Conservation (phyloP, 2,113 vertebrate species). For the Trogon melanurus region DNA sequence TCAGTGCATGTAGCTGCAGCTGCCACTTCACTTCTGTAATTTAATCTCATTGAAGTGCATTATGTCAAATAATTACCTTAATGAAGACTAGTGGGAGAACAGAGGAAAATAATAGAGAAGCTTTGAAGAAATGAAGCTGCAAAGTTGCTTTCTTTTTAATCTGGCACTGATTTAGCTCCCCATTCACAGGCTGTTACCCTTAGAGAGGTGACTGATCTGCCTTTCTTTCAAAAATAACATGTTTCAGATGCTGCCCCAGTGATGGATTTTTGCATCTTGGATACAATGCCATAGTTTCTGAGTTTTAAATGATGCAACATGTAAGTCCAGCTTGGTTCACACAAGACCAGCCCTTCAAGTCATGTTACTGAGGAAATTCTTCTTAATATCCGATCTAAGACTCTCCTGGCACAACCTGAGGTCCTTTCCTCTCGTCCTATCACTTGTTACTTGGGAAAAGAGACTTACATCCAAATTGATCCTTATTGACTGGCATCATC, state of each 20-base stretch:
- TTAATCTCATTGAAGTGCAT: conserved; percentile 32
- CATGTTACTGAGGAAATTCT: not conserved
- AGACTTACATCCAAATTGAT: rapidly evolving
- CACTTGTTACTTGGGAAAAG: not conserved
- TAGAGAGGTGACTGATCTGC: not conserved
- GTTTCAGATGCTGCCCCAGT: not conserved
- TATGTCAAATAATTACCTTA: conserved; percentile 41
- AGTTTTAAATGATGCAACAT: not conserved
- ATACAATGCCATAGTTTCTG: not conserved
- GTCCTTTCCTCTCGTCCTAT: not conserved
- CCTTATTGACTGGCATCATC: not conserved
- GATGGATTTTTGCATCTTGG: not conserved
- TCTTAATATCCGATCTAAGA: not conserved
- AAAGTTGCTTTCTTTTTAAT: not conserved
- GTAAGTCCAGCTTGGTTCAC: not conserved
- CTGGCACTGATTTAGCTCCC: not conserved
- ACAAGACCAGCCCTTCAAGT: not conserved
- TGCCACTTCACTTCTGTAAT: conserved; percentile 8
- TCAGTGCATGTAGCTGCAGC: not conserved
- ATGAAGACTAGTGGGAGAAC: conserved; percentile 9
- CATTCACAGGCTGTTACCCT: not conserved
- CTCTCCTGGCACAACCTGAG: not conserved
- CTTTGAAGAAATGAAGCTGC: not conserved
- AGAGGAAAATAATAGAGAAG: not conserved
- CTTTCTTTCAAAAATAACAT: not conserved